phyloP scores from a whole-genome alignment of 2,113 vertebrate species.

The Crotalus tigris region DNA sequence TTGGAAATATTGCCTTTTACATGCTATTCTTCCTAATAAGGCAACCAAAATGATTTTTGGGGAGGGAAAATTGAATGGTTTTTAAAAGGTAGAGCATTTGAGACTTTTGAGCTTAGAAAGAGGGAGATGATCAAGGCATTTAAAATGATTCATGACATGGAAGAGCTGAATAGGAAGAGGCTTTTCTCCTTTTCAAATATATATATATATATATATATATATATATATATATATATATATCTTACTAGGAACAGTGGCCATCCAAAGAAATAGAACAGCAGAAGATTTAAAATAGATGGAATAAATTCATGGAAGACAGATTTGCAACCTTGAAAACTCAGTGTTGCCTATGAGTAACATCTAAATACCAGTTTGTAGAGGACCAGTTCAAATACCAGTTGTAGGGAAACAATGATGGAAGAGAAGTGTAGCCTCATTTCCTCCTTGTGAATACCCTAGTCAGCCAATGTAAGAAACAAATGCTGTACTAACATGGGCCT shows the following conservation, averaged over 20 bases:
- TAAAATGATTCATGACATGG: background rate
- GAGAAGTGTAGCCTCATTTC: background rate
- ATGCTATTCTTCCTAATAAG: background rate
- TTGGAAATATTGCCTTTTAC: background rate
- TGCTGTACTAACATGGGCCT: background rate
- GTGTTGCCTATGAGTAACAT: background rate
- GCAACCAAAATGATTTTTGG: background rate
- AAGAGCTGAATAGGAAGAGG: background rate
- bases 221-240: background rate
- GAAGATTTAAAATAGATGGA: background rate
- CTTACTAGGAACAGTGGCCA: background rate
- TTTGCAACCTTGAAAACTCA: background rate
- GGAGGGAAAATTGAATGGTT: background rate
- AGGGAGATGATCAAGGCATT: background rate
- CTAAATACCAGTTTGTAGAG: background rate
- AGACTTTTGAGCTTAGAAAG: background rate
- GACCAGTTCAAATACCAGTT: background rate
- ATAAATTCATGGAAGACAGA: background rate
- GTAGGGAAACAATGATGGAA: background rate
- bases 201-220: no score
- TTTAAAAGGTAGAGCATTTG: background rate
- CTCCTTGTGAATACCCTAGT: background rate
- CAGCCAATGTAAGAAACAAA: background rate
- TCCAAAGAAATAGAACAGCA: background rate
- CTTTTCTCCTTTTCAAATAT: background rate